Percentiles rank a stretch among this genome's conserved stretches.
These are phyloP conservation scores for Contarinia nasturtii DNA, from an alignment of 1,140 invertebrate species.

Conservation along the genomic window DNA sequence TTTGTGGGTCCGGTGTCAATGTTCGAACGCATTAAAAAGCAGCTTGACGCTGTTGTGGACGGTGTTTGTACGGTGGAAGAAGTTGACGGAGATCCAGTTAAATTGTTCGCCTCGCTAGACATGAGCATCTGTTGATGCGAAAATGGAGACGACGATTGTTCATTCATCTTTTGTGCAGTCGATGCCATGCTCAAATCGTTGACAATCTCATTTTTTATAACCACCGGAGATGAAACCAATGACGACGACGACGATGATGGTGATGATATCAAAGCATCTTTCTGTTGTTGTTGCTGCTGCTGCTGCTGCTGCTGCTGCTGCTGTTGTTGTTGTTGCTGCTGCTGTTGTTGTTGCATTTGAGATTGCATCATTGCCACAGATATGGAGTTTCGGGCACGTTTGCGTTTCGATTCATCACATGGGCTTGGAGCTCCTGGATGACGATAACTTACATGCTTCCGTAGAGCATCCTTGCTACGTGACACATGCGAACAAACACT, in stretches of 20 bases:
- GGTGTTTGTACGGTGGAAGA: neutral
- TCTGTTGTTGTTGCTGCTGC: slow-evolving; percentile 9
- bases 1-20: no score
- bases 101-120: neutral
- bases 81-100: neutral
- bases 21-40: no score
- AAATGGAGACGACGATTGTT: no score
- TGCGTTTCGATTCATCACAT: slow-evolving; percentile 19
- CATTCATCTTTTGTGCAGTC: no score
- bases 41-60: no score
- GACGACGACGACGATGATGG: neutral
- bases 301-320: slow-evolving; percentile 4
- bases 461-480: slow-evolving; percentile 60
- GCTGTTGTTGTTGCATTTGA: slow-evolving; percentile 3
- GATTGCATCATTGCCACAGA: slow-evolving; percentile 8
- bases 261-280: slow-evolving; percentile 2
- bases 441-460: slow-evolving; percentile 73
- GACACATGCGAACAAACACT: slow-evolving; percentile 69
- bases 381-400: slow-evolving; percentile 6
- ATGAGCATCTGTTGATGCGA: slow-evolving; percentile 1
- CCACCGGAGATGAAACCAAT: no score
- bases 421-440: slow-evolving; percentile 37
- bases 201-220: no score
- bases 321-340: slow-evolving; percentile 7
- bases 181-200: no score